Conservation (phyloP, 2,797 vertebrate genomes). For the Pogoniulus pusillus region DNA sequence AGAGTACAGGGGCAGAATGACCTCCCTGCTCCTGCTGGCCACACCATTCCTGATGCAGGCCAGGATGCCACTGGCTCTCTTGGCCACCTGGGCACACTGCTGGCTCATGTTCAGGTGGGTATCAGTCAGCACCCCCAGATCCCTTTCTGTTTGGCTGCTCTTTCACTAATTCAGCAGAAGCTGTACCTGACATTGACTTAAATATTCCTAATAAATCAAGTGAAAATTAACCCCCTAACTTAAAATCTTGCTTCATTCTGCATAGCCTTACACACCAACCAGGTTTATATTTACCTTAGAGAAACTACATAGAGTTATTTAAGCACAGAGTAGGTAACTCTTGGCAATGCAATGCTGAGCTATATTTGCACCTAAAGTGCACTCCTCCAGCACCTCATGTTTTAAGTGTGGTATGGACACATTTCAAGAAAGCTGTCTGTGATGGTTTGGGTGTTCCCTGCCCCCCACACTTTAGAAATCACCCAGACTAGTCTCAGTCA, state of each 20-base stretch:
- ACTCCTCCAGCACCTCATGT: background rate
- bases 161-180: background rate
- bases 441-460: no score
- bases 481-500: no score
- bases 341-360: background rate
- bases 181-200: background rate
- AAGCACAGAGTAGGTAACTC: background rate
- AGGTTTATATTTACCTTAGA: background rate
- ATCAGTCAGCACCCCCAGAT: no score
- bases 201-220: background rate
- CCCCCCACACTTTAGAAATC: no score
- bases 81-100: no score
- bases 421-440: background rate
- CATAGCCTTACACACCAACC: background rate
- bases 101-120: no score
- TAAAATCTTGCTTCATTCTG: background rate
- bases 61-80: no score
- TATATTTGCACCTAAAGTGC: background rate
- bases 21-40: no score
- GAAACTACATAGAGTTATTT: background rate
- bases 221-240: background rate
- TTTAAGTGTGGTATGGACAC: background rate
- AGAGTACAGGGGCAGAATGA: no score
- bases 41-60: no score
- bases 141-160: no score